Base-by-base conservation (phyloP, 2,797 vertebrate genomes). In the Arctocebus calabarensis region DNA sequence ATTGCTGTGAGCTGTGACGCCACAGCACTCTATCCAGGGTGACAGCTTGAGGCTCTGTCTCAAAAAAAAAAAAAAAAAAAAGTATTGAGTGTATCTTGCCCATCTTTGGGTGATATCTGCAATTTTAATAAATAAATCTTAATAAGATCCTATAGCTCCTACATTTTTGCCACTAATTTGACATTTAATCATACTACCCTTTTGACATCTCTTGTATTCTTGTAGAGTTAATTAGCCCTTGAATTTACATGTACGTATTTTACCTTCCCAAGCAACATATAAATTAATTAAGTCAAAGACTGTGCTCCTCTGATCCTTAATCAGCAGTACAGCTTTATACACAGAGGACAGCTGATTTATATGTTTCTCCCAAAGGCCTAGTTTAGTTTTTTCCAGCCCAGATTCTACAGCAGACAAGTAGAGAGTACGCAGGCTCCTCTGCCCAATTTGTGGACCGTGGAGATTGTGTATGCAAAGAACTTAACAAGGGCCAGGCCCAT, bases 121-220 rank as follows among this genome's bases (percentile, higher is more conserved):
- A 78, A 59, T 78, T 94, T 90, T 61, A 84, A 94, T 61, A 29
- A 84, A 68, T 75, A 82, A n/a, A 85, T 34, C 43, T 84, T 40
- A 68, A 25, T 59, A 74, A 84, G 68, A 2, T 48, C n/a, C 20
- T 92, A 3, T 29, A 59, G 75, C 40, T 55, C 73, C 68, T 43
- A 16, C 34, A 43, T 74, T 82, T 90, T 48, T 88, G 29, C 25
- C 79, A n/a, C 62, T 84, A 48, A 73, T 52, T 57, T 66, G 91
- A 25, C 45, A 62, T n/a, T 95, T 90, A 70, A 13, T 68, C 70
- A 52, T 34, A 55, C 57, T 37, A 40, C 34, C 3, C 40, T 91
- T 78, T 84, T 73, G 40, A n/a, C 61, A 59, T 40, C 34, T 45
- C 55, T 86, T 79, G 3, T 71, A n/a, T 87, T 73, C 66, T 34